Evolutionary conservation across 2,888 invertebrate genomes (phyloP), one percentile per base, ranked within the genome.

Genomic region (Zeuzera pyrina): DNA sequence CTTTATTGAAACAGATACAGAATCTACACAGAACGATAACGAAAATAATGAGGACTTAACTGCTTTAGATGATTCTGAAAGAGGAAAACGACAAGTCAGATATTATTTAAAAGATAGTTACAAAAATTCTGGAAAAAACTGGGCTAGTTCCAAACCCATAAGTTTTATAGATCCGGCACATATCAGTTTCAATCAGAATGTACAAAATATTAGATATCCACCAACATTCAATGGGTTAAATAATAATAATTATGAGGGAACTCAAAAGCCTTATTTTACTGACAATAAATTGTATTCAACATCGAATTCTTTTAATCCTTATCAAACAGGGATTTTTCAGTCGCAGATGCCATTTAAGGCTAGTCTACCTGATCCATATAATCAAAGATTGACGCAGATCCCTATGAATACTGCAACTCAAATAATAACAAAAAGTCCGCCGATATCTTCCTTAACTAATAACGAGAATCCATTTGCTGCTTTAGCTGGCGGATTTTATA

Each of bases 401-500:
- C 63, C 67, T 16, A 43, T 62, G 21, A 71, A 70, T 50, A 39
- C 58, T 31, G 60, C 61, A 12, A 72, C 70, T 21, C 78, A 73
- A 52, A 69, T 74, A 27, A 85, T 87, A 25, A 85, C 86, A 11
- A 87, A 85, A 54, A 81, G 84, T 33, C 86, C 87, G 27, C 87
- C 85, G 21, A 76, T 85, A 35, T 86, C 86, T 14, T 72, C 84
- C 21, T 73, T 87, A 32, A 60, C 56, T 15, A 63, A 62, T 29
- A 68, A 66, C 43, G 64, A 66, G 39, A 73, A 73, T 36, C 65
- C 62, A 5, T 81, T 70, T 47, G 46, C 68, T 6, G 57, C 76
- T 13, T 51, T 74, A 33, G 70, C 85, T 41, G 87, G 87, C 19
- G 87, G 86, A 4, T 88, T 87, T 64, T 86, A 81, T 39, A 87